Percentiles rank a stretch among this genome's conserved stretches.
phyloP scores from a whole-genome alignment of 1,140 invertebrate genomes.

The Bombus superbus region DNA sequence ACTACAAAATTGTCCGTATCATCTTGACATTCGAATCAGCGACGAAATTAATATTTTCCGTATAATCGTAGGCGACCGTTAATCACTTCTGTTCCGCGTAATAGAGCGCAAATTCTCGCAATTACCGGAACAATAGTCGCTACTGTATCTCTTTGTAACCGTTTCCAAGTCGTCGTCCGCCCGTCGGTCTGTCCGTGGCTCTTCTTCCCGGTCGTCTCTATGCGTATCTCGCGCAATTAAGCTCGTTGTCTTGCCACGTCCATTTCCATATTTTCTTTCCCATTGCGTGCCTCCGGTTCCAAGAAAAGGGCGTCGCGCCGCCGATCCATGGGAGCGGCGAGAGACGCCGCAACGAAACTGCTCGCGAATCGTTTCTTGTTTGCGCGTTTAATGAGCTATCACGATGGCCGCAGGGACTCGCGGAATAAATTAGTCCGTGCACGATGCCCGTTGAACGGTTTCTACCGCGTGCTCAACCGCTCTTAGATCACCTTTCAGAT shows the following conservation, averaged over 20 bases:
- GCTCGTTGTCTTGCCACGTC: conserved; percentile 50
- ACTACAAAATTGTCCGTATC: no score
- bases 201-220: conserved; percentile 25
- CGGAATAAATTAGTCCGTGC: conserved; percentile 46
- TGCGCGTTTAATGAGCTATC: conserved; percentile 51
- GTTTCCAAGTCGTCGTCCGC: conserved; percentile 35
- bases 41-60: background rate
- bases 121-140: conserved; percentile 73
- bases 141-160: conserved; percentile 66
- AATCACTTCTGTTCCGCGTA: conserved; percentile 24
- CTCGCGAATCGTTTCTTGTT: conserved; percentile 50
- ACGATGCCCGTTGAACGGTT: conserved; percentile 9
- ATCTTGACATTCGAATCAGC: background rate
- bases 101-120: conserved; percentile 60
- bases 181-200: no score
- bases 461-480: background rate
- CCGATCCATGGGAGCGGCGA: conserved; percentile 23
- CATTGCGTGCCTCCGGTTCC: conserved; percentile 50
- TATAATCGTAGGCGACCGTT: background rate
- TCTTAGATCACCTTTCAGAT: conserved; percentile 35
- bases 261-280: conserved; percentile 75
- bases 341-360: conserved; percentile 14
- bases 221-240: conserved; percentile 68
- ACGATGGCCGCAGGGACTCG: conserved; percentile 42
- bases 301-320: conserved; percentile 43